phyloP scores from a whole-genome alignment of 2,113 vertebrate species.

The Mormoops blainvillei region DNA sequence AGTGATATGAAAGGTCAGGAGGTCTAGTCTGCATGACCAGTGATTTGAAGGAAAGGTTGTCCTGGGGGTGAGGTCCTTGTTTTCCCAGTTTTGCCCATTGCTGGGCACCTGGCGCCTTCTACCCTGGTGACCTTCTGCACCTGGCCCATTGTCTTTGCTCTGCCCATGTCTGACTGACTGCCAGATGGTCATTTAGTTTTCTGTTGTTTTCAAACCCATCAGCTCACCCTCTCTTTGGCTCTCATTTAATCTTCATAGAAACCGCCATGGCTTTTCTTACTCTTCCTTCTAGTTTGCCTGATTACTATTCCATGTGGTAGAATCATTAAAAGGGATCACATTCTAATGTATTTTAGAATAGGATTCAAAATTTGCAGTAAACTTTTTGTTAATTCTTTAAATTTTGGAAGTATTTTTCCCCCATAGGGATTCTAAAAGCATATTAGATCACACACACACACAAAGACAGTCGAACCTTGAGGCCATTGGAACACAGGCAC shows the following conservation, averaged over 20 bases:
- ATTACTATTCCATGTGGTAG: background rate
- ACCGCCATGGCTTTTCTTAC: background rate
- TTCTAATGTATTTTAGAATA: background rate
- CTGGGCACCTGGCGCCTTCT: background rate
- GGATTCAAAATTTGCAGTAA: conserved; percentile 20
- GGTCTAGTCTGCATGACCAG: background rate
- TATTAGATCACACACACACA: background rate
- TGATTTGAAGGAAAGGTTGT: background rate
- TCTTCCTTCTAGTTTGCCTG: conserved; percentile 3
- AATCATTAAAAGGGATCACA: background rate
- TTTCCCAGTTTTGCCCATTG: background rate
- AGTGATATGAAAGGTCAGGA: background rate
- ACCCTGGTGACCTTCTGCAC: background rate
- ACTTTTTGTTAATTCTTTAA: background rate
- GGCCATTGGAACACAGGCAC: background rate
- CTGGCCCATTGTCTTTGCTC: background rate
- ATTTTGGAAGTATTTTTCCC: background rate
- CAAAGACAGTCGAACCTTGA: background rate
- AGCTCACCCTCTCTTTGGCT: background rate
- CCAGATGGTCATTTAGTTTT: background rate
- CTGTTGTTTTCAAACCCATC: background rate
- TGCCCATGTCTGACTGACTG: background rate
- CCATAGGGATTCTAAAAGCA: background rate
- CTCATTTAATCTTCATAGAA: conserved; percentile 24
- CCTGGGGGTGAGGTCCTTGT: background rate